Conservation (phyloP, 2,113 vertebrate species). For the Misgurnus mizolepis region DNA sequence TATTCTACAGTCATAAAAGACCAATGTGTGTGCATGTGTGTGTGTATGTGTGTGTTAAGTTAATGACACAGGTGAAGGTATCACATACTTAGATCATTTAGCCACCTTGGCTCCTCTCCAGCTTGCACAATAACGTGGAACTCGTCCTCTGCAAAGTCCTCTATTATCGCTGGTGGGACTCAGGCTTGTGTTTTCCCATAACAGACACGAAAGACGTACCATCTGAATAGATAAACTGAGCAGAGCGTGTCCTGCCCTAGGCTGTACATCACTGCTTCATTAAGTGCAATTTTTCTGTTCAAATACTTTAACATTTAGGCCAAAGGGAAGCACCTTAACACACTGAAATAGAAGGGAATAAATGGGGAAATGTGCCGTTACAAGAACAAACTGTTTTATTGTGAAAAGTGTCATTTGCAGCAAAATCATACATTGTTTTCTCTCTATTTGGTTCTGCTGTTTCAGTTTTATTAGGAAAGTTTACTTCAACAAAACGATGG, state of each 20-base stretch:
- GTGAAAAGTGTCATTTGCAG: not conserved
- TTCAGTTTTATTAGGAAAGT: not conserved
- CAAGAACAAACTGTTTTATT: not conserved
- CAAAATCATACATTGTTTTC: no score
- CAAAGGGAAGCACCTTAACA: constrained; percentile 9
- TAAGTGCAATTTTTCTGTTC: not conserved
- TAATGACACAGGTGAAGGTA: no score
- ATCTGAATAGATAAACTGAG: constrained; percentile 14
- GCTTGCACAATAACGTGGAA: constrained; percentile 55
- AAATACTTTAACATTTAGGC: constrained; percentile 3
- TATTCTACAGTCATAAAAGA: not conserved
- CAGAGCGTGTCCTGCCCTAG: constrained; percentile 1
- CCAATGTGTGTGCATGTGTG: not conserved
- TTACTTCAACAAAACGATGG: not conserved
- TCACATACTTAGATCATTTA: constrained; percentile 53
- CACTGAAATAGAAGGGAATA: not conserved
- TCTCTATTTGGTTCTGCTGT: not conserved
- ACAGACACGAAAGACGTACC: constrained; percentile 19
- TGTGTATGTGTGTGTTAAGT: not conserved
- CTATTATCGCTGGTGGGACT: constrained; percentile 39
- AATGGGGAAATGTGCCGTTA: not conserved
- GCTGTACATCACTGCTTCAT: constrained; percentile 2
- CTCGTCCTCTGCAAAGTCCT: constrained; percentile 46
- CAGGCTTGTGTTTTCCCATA: constrained; percentile 15
- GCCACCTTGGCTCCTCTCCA: constrained; percentile 37